Conservation (phyloP, 2,888 invertebrate species). For the Archips crataeganus region DNA sequence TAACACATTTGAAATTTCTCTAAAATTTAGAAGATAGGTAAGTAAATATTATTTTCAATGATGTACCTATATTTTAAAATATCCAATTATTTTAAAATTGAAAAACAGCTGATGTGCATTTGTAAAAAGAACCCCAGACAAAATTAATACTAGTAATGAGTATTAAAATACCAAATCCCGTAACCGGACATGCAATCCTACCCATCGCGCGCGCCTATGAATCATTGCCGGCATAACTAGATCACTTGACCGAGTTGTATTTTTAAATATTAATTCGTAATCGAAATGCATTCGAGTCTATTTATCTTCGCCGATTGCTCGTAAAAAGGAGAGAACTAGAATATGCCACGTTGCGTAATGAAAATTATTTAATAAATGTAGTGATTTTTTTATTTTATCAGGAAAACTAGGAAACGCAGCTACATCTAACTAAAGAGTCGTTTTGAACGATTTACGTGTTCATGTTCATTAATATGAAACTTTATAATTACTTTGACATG, state of each 20-base stretch:
- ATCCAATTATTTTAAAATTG: background rate
- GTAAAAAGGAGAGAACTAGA: conserved; percentile 32
- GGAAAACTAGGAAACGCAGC: too few relatives aligned
- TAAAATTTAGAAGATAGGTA: too few relatives aligned
- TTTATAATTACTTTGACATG: too few relatives aligned
- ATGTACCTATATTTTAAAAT: background rate
- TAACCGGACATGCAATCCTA: conserved; percentile 42
- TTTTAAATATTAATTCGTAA: conserved; percentile 57
- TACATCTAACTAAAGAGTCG: too few relatives aligned
- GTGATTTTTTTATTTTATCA: too few relatives aligned
- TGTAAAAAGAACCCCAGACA: background rate
- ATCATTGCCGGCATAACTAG: conserved; percentile 36
- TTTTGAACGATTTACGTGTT: too few relatives aligned
- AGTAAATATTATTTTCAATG: background rate
- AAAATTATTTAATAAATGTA: too few relatives aligned
- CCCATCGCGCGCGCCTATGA: conserved; percentile 20
- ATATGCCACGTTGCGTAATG: background rate
- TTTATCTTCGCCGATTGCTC: conserved; percentile 43
- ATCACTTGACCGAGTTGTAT: conserved; percentile 62
- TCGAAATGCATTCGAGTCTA: conserved; percentile 51
- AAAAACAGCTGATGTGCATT: background rate
- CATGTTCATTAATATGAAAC: too few relatives aligned
- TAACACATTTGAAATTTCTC: too few relatives aligned
- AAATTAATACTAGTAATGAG: conserved; percentile 14
- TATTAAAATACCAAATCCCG: conserved; percentile 16